Evolutionary conservation across 2,888 invertebrate species (phyloP), one percentile per base, ranked within the genome.

Genomic region (Leucophora obtusa): DNA sequence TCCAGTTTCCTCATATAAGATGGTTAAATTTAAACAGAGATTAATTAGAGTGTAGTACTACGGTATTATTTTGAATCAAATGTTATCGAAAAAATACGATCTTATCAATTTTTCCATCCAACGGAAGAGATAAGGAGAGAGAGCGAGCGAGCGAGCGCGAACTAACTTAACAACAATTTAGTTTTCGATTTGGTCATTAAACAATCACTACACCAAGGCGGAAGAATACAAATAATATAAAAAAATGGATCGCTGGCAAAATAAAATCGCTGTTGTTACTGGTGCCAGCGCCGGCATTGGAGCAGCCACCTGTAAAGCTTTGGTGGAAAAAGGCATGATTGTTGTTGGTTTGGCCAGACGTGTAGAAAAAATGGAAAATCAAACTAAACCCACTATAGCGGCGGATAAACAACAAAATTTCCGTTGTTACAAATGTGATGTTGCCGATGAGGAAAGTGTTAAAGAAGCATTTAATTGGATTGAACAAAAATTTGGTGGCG

Each of bases 211-310:
- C 47, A 8, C 17, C 9, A 14, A 43, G 51, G 15, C 14, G 21
- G 21, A 5, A 38, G 38, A 28, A 28, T 28, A 14, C 10, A 38
- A 38, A 38, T 11, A 9, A 35, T 17, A 11, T 15, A 33, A 68
- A 17, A 91, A 68, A 17, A 91, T 92, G 91, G 91, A 93, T 24
- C 92, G 92, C 47, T 93, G 93, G 93, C 80, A 83, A 0, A 92
- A 92, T 74, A 92, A 92, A 85, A 91, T 92, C 0, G 93, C 93
- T 0, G 91, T 93, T 14, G 93, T 93, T 66, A 93, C 93, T 0
- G 93, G 93, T 2, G 93, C 93, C 17, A 93, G 93, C 85, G 90
- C 91, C 0, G 93, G 93, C 7, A 93, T 93, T 73, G 93, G 92
- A 11, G 91, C 90, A 1, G 91, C 91, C 9, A 88, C 91, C 56